phyloP scores from a whole-genome alignment of 1,140 invertebrate species.

The Adelges cooleyi region DNA sequence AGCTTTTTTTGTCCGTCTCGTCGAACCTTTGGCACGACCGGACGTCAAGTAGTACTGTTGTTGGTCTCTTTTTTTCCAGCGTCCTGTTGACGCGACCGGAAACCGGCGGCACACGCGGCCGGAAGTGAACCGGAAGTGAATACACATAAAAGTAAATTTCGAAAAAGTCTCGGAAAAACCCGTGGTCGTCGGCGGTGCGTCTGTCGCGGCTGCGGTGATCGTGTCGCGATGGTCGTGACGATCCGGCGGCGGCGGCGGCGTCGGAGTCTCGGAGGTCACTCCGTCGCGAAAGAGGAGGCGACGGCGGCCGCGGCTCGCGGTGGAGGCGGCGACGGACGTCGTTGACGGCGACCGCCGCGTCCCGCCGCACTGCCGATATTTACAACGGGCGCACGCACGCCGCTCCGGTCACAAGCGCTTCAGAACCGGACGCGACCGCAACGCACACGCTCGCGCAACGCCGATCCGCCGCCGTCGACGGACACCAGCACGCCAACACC shows the following conservation, averaged over 20 bases:
- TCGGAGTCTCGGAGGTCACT: not conserved
- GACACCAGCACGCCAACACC: too few species aligned
- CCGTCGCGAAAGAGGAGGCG: not conserved
- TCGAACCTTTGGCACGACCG: too few species aligned
- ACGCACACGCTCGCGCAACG: conserved; percentile 12
- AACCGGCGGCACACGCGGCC: too few species aligned
- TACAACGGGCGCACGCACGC: conserved; percentile 18
- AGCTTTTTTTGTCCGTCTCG: too few species aligned
- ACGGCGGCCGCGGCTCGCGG: not conserved
- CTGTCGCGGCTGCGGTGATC: not conserved
- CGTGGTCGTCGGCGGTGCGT: not conserved
- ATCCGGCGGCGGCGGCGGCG: not conserved
- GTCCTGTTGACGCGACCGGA: too few species aligned
- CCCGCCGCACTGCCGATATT: conserved; percentile 3
- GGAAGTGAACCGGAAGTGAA: too few species aligned
- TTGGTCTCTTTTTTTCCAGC: too few species aligned
- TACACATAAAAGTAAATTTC: too few species aligned
- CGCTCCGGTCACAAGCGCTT: conserved; percentile 17
- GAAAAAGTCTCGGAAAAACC: too few species aligned
- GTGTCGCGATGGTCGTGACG: not conserved
- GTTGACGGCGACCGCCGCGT: conserved; percentile 12
- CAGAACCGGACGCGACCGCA: conserved; percentile 10
- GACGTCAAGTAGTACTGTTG: too few species aligned
- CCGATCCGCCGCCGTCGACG: not conserved
- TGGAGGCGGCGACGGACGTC: not conserved